A percentile compares a stretch with the other conserved stretches of the same genome.
Conservation (phyloP, 2,888 invertebrate genomes). For the Carterocephalus palaemon region DNA sequence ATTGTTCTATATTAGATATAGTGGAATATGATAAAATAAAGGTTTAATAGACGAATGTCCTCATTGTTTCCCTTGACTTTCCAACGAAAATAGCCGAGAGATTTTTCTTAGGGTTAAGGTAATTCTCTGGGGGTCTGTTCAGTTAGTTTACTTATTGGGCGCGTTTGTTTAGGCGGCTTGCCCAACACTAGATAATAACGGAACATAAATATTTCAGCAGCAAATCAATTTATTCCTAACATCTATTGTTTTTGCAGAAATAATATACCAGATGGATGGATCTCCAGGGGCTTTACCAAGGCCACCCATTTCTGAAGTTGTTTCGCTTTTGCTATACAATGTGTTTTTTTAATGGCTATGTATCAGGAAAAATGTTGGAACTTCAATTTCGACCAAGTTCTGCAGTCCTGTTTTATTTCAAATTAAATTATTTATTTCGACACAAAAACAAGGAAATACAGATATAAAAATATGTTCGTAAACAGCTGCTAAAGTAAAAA, state of each 20-base stretch:
- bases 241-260: not conserved
- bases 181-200: constrained; percentile 62
- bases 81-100: constrained; percentile 55
- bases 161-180: constrained; percentile 59
- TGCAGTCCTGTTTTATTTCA: too few relatives aligned
- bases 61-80: constrained; percentile 39
- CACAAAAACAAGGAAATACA: too few relatives aligned
- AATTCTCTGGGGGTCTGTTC: constrained; percentile 56
- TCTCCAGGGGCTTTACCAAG: too few relatives aligned
- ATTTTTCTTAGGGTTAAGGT: constrained; percentile 61
- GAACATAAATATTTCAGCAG: constrained; percentile 59
- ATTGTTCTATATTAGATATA: constrained; percentile 31
- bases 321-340: too few relatives aligned
- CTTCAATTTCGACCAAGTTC: too few relatives aligned
- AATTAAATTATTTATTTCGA: too few relatives aligned
- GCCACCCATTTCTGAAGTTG: too few relatives aligned
- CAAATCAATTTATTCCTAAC: constrained; percentile 45
- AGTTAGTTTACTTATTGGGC: constrained; percentile 65
- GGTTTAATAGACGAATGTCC: constrained; percentile 37
- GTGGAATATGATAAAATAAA: constrained; percentile 32
- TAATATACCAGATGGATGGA: too few relatives aligned
- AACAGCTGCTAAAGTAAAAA: too few relatives aligned
- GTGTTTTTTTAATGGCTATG: too few relatives aligned
- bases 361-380: too few relatives aligned
- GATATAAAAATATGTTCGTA: too few relatives aligned